Conservation (phyloP, 2,113 vertebrate species). For the Okapia johnstoni region DNA sequence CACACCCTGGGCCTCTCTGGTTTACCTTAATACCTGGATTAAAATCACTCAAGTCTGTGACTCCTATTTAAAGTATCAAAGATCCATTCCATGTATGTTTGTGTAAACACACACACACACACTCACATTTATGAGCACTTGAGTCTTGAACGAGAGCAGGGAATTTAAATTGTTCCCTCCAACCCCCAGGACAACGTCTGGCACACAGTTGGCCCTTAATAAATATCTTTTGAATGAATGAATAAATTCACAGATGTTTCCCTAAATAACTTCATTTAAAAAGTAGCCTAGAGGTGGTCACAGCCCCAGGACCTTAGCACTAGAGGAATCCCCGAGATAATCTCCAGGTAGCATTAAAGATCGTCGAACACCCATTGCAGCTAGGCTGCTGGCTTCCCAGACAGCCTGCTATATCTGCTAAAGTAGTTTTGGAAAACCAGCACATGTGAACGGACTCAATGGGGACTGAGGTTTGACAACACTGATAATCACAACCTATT, state of each 20-base stretch:
- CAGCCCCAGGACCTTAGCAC: background rate
- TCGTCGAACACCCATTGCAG: background rate
- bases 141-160: background rate
- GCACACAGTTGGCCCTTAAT: conserved; percentile 5
- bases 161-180: background rate
- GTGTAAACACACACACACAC: too few relatives aligned
- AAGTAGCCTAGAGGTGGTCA: background rate
- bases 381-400: background rate
- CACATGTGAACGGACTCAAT: background rate
- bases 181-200: background rate
- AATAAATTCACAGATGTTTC: conserved; percentile 34
- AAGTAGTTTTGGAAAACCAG: background rate
- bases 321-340: background rate
- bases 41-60: background rate
- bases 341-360: background rate
- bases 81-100: background rate
- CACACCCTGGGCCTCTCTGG: background rate
- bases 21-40: background rate
- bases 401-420: background rate
- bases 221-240: conserved; percentile 20
- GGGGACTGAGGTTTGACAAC: conserved; percentile 9
- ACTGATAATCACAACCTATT: background rate
- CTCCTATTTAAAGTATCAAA: background rate
- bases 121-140: background rate
- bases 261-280: background rate